These are phyloP conservation scores for Pachyuromys duprasi DNA, from an alignment of 2,797 vertebrate genomes.

Conservation along the genomic window DNA sequence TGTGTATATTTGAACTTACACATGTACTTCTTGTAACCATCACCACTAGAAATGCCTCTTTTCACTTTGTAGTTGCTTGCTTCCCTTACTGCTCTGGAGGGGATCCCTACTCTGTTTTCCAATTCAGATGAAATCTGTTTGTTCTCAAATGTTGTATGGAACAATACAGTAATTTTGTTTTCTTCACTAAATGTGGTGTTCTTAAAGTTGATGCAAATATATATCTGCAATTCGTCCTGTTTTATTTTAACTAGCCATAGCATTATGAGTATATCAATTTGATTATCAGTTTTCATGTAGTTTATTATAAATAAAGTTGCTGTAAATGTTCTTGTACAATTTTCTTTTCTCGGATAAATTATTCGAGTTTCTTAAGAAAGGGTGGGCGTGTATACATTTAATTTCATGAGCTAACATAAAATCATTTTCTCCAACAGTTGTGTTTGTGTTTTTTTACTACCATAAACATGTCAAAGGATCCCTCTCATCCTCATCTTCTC, in stretches of 20 bases:
- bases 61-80: not conserved
- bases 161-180: not conserved
- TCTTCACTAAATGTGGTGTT: not conserved
- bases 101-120: not conserved
- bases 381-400: not conserved
- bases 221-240: not conserved
- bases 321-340: not conserved
- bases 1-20: not conserved
- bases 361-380: not conserved
- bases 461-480: not conserved
- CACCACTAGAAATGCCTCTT: not conserved
- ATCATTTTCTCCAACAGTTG: not conserved
- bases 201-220: not conserved
- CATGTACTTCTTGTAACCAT: not conserved
- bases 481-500: not conserved
- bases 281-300: not conserved
- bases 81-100: not conserved
- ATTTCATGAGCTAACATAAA: not conserved
- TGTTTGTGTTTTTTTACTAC: not conserved
- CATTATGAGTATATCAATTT: not conserved
- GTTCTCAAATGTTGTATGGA: not conserved
- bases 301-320: not conserved
- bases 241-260: not conserved
- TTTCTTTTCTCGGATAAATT: conserved; percentile 41
- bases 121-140: not conserved